phyloP scores from a whole-genome alignment of 92 coral and sea anemone genomes.

The Epizoanthus fatuus region DNA sequence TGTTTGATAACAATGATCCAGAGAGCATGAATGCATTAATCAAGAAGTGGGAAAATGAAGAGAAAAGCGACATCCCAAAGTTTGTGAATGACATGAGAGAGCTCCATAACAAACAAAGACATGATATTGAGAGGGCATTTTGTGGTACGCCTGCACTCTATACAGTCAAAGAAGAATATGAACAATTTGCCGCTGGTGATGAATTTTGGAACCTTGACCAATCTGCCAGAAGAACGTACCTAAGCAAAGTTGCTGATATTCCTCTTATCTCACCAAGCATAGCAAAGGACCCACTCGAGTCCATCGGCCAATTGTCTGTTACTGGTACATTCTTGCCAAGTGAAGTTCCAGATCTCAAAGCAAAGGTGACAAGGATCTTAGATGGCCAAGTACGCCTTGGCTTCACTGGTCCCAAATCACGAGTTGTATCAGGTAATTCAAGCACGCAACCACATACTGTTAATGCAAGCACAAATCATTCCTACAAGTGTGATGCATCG shows the following conservation, averaged over 20 bases:
- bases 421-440: slow-evolving; percentile 49
- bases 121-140: slow-evolving; percentile 61
- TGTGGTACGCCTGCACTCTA: slow-evolving; percentile 56
- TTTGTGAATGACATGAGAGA: slow-evolving; percentile 48
- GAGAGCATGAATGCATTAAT: slow-evolving; percentile 60
- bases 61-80: slow-evolving; percentile 51
- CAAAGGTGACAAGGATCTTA: slow-evolving; percentile 43
- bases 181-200: slow-evolving; percentile 15
- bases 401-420: slow-evolving; percentile 57
- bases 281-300: slow-evolving; percentile 21
- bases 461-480: slow-evolving; percentile 16
- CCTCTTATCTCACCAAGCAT: slow-evolving; percentile 12
- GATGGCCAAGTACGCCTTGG: slow-evolving; percentile 55
- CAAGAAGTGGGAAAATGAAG: slow-evolving; percentile 56
- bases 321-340: slow-evolving; percentile 29
- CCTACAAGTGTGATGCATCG: slow-evolving; percentile 44
- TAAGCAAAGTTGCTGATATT: slow-evolving; percentile 35
- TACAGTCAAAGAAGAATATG: slow-evolving; percentile 50
- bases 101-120: slow-evolving; percentile 51
- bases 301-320: slow-evolving; percentile 18
- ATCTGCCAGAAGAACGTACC: slow-evolving; percentile 37
- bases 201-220: slow-evolving; percentile 47
- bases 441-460: slow-evolving; percentile 43
- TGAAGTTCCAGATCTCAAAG: slow-evolving; percentile 51
- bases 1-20: slow-evolving; percentile 68